Evolutionary conservation across 2,888 invertebrate genomes (phyloP).

Genomic region (Eupithecia pulchellata): DNA sequence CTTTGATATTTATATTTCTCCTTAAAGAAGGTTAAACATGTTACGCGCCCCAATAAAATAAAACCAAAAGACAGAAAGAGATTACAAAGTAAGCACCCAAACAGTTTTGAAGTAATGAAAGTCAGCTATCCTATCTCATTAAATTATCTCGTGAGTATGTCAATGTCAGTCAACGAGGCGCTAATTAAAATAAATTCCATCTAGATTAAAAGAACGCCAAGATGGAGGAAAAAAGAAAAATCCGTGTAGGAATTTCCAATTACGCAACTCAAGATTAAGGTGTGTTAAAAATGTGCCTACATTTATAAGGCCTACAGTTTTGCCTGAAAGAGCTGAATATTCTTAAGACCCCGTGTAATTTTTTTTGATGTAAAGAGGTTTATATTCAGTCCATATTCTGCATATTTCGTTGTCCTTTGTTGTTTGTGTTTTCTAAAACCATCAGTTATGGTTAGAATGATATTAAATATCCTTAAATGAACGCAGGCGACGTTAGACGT

Average conservation of each 20-base stretch:
- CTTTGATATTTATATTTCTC: too few relatives aligned
- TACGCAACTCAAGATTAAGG: constrained; percentile 37
- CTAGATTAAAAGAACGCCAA: constrained; percentile 31
- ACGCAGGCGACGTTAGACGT: neutral
- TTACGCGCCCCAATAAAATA: neutral
- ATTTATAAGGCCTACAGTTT: constrained; percentile 24
- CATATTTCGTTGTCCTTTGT: neutral
- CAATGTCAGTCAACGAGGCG: constrained; percentile 33
- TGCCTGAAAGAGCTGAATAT: neutral
- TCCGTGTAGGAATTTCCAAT: constrained; percentile 48
- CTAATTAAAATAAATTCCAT: constrained; percentile 47
- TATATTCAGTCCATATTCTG: neutral
- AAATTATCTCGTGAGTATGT: constrained; percentile 31
- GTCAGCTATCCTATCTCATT: constrained; percentile 19
- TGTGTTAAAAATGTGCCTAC: constrained; percentile 30
- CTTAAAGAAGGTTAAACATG: too few relatives aligned
- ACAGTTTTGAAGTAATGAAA: constrained; percentile 4
- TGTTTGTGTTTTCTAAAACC: neutral
- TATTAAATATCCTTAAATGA: neutral
- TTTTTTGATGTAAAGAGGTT: neutral
- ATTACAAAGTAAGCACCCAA: neutral
- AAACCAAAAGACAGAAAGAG: neutral
- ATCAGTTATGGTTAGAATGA: too few relatives aligned
- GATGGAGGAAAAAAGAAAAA: constrained; percentile 40
- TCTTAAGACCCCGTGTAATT: neutral